Base-by-base conservation (phyloP, 2,888 invertebrate genomes). In the Stegana nigrithorax region DNA sequence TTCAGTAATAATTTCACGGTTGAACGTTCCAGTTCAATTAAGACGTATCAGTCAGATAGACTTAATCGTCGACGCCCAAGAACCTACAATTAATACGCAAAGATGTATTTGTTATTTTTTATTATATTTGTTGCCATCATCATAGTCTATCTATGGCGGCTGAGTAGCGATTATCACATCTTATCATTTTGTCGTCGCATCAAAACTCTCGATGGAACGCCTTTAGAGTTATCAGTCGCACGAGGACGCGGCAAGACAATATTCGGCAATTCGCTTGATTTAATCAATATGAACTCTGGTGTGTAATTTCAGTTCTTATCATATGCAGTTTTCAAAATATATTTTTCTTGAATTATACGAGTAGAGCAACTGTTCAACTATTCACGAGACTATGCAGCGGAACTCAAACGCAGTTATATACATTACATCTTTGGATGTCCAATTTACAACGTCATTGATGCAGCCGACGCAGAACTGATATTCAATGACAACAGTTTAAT, bases 231-330 rank as follows among this genome's bases (percentile, higher is more conserved):
- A 8, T 61, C 65, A 8, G 72, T 70, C 1, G 71, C 75, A 5
- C 57, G 58, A 6, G 62, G 70, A 7, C 63, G 63, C 39, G 72
- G 75, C 8, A 66, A 25, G 10, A 68, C 70, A 12, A 77, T 81
- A 19, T 80, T 81, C 59, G 81, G 73, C 5, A 80, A 75, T 62
- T 75, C 71, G 29, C 73, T 81, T 23, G 81, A 81, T 72, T 56
- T 71, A 7, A 19, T 73, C 21, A 67, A 69, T 36, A 65, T 73
- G 63, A 72, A 66, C 51, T 68, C 69, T 26, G 75, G 79, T 78
- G 62, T 60, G 65, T 51, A 19, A 21, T 21, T n/a, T n/a, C n/a
- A n/a, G n/a, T n/a, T n/a, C n/a, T n/a, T n/a, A n/a, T n/a, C n/a
- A n/a, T n/a, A n/a, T n/a, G n/a, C n/a, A n/a, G n/a, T n/a, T n/a